Evolutionary conservation across 2,888 invertebrate genomes (phyloP), one percentile per base, ranked within the genome.

Genomic region (Julus scandinavius): DNA sequence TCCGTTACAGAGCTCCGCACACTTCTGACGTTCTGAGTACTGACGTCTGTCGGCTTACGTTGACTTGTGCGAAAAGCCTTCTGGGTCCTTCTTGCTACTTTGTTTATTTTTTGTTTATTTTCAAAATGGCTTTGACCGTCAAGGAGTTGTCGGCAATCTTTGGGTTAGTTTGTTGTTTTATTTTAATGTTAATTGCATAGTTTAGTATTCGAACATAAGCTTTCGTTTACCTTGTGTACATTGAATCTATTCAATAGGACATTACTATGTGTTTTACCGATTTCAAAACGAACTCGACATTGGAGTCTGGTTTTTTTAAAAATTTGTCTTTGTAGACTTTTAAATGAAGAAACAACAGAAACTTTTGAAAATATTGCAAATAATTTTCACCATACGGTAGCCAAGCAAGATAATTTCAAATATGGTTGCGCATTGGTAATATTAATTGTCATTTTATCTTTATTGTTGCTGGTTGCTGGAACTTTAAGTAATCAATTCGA

Each of bases 381-480:
- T 90, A 96, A 96, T 91, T 94, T 97, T 83, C 96, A 96, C 91
- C 96, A 96, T 91, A 94, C 95, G 90, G 97, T 97, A 92, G 94
- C 95, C 40, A 95, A 95, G 92, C 94, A 95, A 88, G 96, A 97
- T 91, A 95, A 95, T 92, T 97, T 96, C 91, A 96, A 96, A 93
- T 94, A 95, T 89, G 95, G 95, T 86, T 93, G 94, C 90, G 94
- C 95, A 6, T 91, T 95, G 84, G 93, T 94, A 15, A n/a, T n/a
- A n/a, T n/a, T n/a, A n/a, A 88, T 41, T 40, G 13, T 11, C 84
- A 2, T 45, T 54, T n/a, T n/a, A n/a, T 63, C 15, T 20, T 29
- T 72, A 72, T 7, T 9, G 3, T 29, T 72, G n/a, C n/a, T 84
- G 40, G 7, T 40, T 45, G n/a, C 83, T 83, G 83, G 9, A 6